These are phyloP conservation scores for Schizopygopsis pylzovi DNA, from an alignment of 2,797 vertebrate species.

Conservation along the genomic window DNA sequence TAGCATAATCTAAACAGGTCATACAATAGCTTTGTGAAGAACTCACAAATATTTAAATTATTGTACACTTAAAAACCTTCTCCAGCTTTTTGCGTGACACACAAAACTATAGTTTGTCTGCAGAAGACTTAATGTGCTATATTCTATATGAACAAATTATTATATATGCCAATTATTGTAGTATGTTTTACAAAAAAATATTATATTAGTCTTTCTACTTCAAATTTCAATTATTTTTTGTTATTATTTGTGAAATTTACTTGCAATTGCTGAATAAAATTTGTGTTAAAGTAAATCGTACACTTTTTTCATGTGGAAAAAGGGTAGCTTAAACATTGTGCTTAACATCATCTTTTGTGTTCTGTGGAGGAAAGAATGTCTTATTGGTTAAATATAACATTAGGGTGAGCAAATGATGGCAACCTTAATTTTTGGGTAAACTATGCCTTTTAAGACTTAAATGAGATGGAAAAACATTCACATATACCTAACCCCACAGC, in stretches of 20 bases:
- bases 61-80: neutral
- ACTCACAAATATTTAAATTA: neutral
- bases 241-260: neutral
- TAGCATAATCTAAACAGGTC: neutral
- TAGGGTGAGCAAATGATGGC: neutral
- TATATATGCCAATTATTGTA: neutral
- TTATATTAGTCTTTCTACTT: neutral
- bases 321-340: neutral
- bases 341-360: neutral
- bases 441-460: neutral
- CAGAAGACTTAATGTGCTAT: neutral
- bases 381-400: neutral
- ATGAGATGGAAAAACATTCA: neutral
- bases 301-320: too few relatives aligned
- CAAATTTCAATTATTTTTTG: neutral
- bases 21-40: neutral
- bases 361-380: neutral
- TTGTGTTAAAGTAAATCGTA: neutral
- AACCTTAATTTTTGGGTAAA: neutral
- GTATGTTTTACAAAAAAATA: neutral
- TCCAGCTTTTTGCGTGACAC: neutral
- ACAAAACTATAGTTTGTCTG: neutral
- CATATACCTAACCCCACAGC: conserved; percentile 9
- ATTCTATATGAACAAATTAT: neutral
- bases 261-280: neutral